Conservation (phyloP, 2,113 vertebrate species). For the Chauna torquata region DNA sequence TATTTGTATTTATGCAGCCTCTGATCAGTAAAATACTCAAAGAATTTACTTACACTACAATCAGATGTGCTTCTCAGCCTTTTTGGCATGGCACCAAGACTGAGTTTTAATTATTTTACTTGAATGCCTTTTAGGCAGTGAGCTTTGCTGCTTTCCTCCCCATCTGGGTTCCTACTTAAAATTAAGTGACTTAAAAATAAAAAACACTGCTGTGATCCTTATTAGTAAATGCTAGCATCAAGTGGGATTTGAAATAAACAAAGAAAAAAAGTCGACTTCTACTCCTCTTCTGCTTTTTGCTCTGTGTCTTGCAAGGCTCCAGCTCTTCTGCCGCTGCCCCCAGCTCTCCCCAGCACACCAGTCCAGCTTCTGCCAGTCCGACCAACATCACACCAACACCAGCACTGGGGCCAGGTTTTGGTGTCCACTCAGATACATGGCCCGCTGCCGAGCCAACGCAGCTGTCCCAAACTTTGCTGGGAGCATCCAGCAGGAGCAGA, state of each 20-base stretch:
- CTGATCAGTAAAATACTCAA: background rate
- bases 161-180: background rate
- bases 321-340: background rate
- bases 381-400: background rate
- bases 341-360: background rate
- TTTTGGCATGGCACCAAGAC: background rate
- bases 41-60: background rate
- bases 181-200: background rate
- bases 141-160: background rate
- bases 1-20: background rate
- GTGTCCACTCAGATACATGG: background rate
- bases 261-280: background rate
- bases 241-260: background rate
- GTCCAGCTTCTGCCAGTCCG: background rate
- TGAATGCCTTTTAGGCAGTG: fast-evolving
- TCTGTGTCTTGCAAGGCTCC: conserved; percentile 33
- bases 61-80: background rate
- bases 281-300: background rate
- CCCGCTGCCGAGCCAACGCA: background rate
- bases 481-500: fast-evolving
- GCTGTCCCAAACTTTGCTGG: background rate
- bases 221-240: background rate
- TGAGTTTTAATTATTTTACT: background rate
- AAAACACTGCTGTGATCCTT: background rate
- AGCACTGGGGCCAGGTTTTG: background rate